Percentiles rank a stretch among this genome's conserved stretches.
phyloP scores from a whole-genome alignment of 2,888 invertebrate species.

The Polyommatus iphigenia region DNA sequence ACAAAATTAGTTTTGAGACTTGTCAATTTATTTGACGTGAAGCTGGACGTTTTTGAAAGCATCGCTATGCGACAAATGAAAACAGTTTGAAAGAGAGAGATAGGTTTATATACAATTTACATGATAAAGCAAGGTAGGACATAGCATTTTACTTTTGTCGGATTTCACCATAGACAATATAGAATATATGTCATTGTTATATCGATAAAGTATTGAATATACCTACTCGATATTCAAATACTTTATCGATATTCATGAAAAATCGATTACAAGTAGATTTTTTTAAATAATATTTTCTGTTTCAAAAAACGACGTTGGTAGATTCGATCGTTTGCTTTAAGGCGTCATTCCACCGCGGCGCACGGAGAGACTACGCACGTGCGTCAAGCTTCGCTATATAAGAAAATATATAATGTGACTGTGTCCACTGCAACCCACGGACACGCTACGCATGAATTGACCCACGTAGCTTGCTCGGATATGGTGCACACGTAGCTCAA shows the following conservation, averaged over 20 bases:
- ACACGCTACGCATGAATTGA: too few species aligned
- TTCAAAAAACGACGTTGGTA: too few species aligned
- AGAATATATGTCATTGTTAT: neutral
- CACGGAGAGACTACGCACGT: too few species aligned
- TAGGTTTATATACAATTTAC: slow-evolving; percentile 21
- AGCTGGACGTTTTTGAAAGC: slow-evolving; percentile 58
- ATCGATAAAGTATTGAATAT: neutral
- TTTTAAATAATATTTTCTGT: neutral
- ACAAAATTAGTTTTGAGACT: slow-evolving; percentile 17
- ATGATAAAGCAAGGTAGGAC: slow-evolving; percentile 48
- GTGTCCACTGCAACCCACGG: too few species aligned
- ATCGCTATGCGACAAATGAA: slow-evolving; percentile 51
- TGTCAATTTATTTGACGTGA: slow-evolving; percentile 71
- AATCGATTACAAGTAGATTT: neutral
- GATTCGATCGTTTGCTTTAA: too few species aligned
- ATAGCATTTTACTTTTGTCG: neutral
- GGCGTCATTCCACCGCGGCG: too few species aligned
- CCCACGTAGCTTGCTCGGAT: too few species aligned
- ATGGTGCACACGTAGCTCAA: too few species aligned
- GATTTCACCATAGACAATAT: slow-evolving; percentile 29
- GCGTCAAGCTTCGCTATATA: too few species aligned
- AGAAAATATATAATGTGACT: too few species aligned
- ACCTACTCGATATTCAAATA: neutral
- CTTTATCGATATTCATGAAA: neutral
- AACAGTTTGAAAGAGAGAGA: slow-evolving; percentile 33